Conservation (phyloP, 64 coral and sea anemone species). For the Montipora sp. region DNA sequence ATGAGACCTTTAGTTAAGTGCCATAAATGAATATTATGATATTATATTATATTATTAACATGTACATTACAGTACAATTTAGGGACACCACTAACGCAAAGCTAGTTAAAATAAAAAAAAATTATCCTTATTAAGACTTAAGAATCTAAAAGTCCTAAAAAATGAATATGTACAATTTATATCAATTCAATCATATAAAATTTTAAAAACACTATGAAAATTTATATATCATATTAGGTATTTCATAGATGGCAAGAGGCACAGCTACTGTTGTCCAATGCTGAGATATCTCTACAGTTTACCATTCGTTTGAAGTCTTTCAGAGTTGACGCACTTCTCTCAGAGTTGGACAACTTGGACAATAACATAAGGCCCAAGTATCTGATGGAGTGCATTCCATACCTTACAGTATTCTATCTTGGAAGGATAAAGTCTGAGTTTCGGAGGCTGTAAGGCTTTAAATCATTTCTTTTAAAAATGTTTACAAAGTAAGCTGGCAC, state of each 20-base stretch:
- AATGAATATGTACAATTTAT: not conserved
- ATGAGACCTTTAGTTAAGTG: too few relatives aligned
- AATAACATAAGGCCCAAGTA: not conserved
- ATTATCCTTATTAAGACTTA: too few relatives aligned
- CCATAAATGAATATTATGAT: too few relatives aligned
- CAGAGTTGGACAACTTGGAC: not conserved
- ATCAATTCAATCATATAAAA: not conserved
- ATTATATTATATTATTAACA: too few relatives aligned
- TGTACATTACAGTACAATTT: too few relatives aligned
- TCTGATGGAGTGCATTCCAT: not conserved
- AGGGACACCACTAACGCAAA: too few relatives aligned
- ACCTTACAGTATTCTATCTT: not conserved
- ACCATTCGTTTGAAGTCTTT: not conserved
- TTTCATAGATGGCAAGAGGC: not conserved
- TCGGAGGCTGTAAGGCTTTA: not conserved
- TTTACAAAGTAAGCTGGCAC: not conserved
- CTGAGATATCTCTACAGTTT: not conserved
- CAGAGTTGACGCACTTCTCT: not conserved
- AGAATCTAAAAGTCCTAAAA: not conserved
- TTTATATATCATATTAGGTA: not conserved
- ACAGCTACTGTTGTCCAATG: not conserved
- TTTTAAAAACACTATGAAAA: not conserved
- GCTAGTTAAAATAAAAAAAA: too few relatives aligned
- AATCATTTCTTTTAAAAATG: not conserved
- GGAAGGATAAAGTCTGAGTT: not conserved